Evolutionary conservation across 2,888 invertebrate genomes (phyloP).

Genomic region (Chloroclysta siterata): DNA sequence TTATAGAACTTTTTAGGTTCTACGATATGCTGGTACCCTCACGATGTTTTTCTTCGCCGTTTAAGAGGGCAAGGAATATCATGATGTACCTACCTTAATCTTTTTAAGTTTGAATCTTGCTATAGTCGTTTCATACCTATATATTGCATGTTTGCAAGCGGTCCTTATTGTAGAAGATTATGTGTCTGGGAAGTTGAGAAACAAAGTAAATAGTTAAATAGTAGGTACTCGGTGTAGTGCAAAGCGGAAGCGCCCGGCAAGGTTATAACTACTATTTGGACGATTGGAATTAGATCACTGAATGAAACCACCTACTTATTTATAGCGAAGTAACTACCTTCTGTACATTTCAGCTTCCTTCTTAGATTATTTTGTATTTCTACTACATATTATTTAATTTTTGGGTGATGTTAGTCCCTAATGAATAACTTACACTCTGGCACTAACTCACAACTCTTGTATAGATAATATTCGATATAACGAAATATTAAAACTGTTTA

Average conservation of each 20-base stretch:
- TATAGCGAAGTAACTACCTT: conserved; percentile 6
- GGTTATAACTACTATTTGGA: conserved; percentile 22
- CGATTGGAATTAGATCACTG: conserved; percentile 25
- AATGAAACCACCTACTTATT: conserved; percentile 19
- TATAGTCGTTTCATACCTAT: too few relatives aligned
- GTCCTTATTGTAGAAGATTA: conserved; percentile 5
- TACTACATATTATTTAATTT: not conserved
- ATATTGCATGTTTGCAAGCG: not conserved
- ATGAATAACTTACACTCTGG: not conserved
- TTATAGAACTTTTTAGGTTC: too few relatives aligned
- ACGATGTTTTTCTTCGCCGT: too few relatives aligned
- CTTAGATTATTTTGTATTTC: conserved; percentile 7
- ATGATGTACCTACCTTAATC: too few relatives aligned
- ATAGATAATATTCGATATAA: too few relatives aligned
- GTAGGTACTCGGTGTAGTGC: conserved; percentile 1
- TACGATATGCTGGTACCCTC: too few relatives aligned
- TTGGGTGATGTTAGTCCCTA: too few relatives aligned
- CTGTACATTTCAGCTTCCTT: conserved; percentile 7
- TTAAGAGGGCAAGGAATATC: too few relatives aligned
- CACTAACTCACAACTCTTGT: too few relatives aligned
- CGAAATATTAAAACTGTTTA: too few relatives aligned
- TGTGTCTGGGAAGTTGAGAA: conserved; percentile 24
- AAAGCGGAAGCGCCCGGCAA: conserved; percentile 27
- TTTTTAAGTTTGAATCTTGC: too few relatives aligned
- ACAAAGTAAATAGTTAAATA: conserved; percentile 17